These are phyloP conservation scores for Peromyscus leucopus DNA, from an alignment of 2,113 vertebrate species.

Conservation along the genomic window DNA sequence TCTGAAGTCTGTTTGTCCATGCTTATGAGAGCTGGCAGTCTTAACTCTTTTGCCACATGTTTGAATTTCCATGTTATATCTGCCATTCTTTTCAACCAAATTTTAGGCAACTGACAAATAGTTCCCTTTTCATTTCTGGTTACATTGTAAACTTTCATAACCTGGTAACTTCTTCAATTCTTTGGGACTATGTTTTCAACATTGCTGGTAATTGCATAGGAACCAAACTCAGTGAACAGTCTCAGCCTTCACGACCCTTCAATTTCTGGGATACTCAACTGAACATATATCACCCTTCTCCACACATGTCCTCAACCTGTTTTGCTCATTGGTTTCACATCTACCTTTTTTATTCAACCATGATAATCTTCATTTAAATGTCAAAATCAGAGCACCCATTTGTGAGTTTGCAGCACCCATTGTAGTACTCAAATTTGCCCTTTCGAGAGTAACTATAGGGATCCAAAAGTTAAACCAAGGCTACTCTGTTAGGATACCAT, in stretches of 20 bases:
- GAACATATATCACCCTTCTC: not conserved
- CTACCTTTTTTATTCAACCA: not conserved
- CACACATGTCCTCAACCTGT: not conserved
- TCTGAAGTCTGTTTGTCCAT: not conserved
- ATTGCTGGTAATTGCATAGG: not conserved
- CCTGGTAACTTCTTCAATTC: not conserved
- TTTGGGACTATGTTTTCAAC: not conserved
- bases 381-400: not conserved
- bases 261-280: not conserved
- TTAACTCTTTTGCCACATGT: not conserved
- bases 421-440: not conserved
- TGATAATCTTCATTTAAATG: not conserved
- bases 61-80: not conserved
- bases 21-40: not conserved
- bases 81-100: not conserved
- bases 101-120: not conserved
- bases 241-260: not conserved
- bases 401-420: not conserved
- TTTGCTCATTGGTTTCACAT: not conserved
- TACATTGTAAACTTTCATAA: not conserved
- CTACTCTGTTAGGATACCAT: not conserved
- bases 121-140: not conserved
- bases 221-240: not conserved
- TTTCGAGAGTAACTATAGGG: not conserved
- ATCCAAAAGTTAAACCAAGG: not conserved